Conservation (phyloP, 2,797 vertebrate species). For the Cuniculus paca region DNA sequence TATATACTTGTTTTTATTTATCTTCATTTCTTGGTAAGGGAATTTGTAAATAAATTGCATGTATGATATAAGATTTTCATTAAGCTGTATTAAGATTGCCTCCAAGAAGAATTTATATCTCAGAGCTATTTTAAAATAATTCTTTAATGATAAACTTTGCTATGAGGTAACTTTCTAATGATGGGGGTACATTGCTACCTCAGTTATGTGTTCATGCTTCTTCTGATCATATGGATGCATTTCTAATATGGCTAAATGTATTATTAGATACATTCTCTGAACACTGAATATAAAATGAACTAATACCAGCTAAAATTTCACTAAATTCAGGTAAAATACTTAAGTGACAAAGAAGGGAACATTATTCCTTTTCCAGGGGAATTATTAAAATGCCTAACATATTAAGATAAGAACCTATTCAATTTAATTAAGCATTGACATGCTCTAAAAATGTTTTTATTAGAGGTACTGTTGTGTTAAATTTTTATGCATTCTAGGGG, state of each 20-base stretch:
- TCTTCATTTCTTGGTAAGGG: background rate
- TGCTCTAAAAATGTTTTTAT: conserved; percentile 36
- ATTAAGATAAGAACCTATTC: conserved; percentile 31
- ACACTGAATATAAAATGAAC: background rate
- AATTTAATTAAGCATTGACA: conserved; percentile 54
- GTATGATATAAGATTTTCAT: background rate
- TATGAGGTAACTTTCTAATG: background rate
- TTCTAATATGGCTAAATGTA: background rate
- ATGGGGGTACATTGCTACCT: background rate
- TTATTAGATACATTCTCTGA: background rate
- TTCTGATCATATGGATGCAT: background rate
- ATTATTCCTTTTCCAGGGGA: background rate
- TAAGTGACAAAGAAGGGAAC: background rate
- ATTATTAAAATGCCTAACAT: conserved; percentile 68
- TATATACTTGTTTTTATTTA: background rate
- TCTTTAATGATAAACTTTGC: background rate
- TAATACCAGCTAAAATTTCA: background rate
- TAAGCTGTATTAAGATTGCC: background rate
- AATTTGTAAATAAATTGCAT: background rate
- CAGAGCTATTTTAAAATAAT: background rate
- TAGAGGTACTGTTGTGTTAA: background rate
- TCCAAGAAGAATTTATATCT: background rate
- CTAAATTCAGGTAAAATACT: conserved; percentile 12
- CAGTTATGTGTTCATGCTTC: background rate
- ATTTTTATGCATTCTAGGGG: conserved; percentile 1